phyloP scores from a whole-genome alignment of 2,797 vertebrate genomes.

The Sciurus vulgaris region DNA sequence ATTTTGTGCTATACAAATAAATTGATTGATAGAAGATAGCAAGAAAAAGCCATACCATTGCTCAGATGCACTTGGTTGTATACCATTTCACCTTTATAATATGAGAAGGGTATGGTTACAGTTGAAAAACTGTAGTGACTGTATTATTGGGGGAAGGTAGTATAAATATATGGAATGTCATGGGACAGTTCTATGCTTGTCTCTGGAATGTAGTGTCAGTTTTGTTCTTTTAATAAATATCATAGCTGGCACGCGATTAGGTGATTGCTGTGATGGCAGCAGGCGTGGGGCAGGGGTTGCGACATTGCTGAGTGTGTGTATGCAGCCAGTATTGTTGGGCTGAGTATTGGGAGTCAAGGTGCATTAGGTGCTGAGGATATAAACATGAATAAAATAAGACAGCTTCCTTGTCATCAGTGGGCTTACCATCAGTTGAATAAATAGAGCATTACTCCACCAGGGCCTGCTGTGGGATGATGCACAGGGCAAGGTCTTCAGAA shows the following conservation, averaged over 20 bases:
- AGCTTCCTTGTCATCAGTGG: not conserved
- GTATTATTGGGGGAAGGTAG: not conserved
- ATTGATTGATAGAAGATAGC: slow-evolving; percentile 68
- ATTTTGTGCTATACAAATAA: slow-evolving; percentile 63
- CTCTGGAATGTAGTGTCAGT: not conserved
- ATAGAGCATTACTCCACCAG: not conserved
- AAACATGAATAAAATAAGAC: not conserved
- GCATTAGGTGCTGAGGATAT: not conserved
- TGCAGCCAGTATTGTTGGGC: not conserved
- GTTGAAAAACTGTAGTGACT: not conserved
- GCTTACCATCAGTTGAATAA: not conserved
- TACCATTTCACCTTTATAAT: not conserved
- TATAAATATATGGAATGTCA: not conserved
- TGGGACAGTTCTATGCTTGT: not conserved
- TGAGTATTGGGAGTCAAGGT: not conserved
- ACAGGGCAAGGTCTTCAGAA: not conserved
- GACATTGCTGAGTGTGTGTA: not conserved
- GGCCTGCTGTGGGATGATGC: not conserved
- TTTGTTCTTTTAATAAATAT: not conserved
- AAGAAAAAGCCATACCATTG: not conserved
- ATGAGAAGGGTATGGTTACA: not conserved
- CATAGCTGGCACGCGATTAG: not conserved
- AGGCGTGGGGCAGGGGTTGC: not conserved
- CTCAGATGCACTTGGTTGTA: not conserved
- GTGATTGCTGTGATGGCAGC: not conserved